These are phyloP conservation scores for Trypoxylus dichotomus DNA, from an alignment of 1,140 invertebrate genomes.

Conservation along the genomic window DNA sequence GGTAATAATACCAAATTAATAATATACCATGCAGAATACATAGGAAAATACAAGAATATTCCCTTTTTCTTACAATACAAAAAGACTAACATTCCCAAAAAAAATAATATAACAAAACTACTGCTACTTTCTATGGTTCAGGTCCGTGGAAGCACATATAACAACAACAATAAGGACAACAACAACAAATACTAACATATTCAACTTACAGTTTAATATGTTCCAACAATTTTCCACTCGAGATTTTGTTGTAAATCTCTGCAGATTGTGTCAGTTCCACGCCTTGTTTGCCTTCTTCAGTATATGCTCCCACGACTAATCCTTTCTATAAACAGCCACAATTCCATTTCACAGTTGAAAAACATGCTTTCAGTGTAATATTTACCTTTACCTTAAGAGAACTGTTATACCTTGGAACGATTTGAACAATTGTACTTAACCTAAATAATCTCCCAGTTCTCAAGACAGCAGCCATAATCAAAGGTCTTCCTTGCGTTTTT, in stretches of 20 bases:
- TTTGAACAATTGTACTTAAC: background rate
- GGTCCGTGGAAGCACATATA: constrained; percentile 34
- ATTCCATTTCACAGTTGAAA: background rate
- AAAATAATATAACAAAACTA: constrained; percentile 33
- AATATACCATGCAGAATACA: background rate
- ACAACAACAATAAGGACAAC: too few species aligned
- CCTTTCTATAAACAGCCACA: constrained; percentile 54
- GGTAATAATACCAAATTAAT: background rate
- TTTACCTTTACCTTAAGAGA: constrained; percentile 11
- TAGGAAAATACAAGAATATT: background rate
- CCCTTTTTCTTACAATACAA: too few species aligned
- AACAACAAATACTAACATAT: background rate
- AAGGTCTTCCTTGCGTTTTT: background rate
- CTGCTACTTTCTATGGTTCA: constrained; percentile 37
- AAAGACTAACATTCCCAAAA: constrained; percentile 32
- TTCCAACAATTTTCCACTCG: constrained; percentile 56
- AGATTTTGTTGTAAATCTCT: constrained; percentile 56
- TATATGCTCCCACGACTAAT: constrained; percentile 61
- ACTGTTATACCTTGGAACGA: background rate
- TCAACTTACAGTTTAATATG: constrained; percentile 60
- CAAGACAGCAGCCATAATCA: constrained; percentile 4
- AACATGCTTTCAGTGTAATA: background rate
- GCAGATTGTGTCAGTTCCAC: constrained; percentile 58
- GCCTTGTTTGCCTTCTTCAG: constrained; percentile 51
- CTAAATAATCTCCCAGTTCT: background rate